Evolutionary conservation across 2,888 invertebrate species (phyloP).

Genomic region (Drosophila greeni): DNA sequence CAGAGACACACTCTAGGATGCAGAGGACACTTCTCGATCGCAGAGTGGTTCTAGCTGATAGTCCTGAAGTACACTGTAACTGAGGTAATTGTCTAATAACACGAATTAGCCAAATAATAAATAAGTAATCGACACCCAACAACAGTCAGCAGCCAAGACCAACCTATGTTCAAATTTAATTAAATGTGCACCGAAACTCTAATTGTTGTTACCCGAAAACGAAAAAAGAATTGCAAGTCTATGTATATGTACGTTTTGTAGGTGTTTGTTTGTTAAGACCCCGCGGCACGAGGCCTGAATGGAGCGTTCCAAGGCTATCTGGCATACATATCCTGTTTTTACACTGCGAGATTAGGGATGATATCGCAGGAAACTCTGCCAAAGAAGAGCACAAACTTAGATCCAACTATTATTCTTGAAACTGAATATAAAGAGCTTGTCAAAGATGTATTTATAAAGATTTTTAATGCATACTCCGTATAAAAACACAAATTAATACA

Average conservation of each 20-base stretch:
- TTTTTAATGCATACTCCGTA: neutral
- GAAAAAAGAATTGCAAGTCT: conserved; percentile 34
- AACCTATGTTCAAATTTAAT: conserved; percentile 29
- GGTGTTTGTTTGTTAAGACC: conserved; percentile 35
- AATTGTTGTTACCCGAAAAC: conserved; percentile 52
- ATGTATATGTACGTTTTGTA: conserved; percentile 40
- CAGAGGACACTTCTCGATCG: conserved; percentile 15
- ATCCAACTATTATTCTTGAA: neutral
- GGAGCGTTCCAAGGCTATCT: conserved; percentile 7
- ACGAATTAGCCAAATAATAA: conserved; percentile 36
- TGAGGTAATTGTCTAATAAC: conserved; percentile 12
- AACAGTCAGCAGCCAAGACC: conserved; percentile 24
- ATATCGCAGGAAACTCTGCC: no score
- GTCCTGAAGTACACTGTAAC: conserved; percentile 22
- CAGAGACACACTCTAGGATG: neutral
- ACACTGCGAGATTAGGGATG: neutral
- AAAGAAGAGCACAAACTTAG: no score
- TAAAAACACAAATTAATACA: neutral
- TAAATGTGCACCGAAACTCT: conserved; percentile 36
- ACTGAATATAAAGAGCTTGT: neutral
- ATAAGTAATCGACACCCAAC: conserved; percentile 21
- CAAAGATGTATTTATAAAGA: neutral
- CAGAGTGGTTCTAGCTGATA: conserved; percentile 6
- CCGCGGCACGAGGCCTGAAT: neutral
- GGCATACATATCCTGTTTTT: conserved; percentile 26